These are phyloP conservation scores for Nylanderia fulva DNA, from an alignment of 1,140 invertebrate species.

Conservation along the genomic window DNA sequence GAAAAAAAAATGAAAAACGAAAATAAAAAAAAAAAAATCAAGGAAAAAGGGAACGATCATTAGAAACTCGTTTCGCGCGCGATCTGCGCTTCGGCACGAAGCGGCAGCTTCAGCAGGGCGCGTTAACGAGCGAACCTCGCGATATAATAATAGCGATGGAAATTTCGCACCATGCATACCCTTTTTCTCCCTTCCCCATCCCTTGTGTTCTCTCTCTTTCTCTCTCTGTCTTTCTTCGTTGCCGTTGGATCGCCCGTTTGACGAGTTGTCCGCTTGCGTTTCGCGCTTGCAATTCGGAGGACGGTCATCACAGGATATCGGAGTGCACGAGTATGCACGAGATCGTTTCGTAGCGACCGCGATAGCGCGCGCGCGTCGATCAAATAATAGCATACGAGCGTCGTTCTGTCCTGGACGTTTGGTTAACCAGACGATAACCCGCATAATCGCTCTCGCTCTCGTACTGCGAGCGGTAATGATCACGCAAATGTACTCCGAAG, in stretches of 20 bases:
- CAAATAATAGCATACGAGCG: slow-evolving; percentile 59
- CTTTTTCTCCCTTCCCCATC: too few species aligned
- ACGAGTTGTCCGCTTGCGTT: slow-evolving; percentile 42
- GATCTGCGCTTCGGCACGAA: slow-evolving; percentile 54
- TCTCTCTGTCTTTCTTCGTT: background rate
- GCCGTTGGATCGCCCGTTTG: slow-evolving; percentile 27
- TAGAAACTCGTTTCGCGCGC: slow-evolving; percentile 62
- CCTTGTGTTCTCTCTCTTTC: too few species aligned
- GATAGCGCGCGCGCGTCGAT: slow-evolving; percentile 34
- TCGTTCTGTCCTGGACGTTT: slow-evolving; percentile 51
- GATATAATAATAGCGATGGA: slow-evolving; percentile 54
- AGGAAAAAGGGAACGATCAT: slow-evolving; percentile 43
- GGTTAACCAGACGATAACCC: slow-evolving; percentile 69
- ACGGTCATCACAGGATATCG: background rate
- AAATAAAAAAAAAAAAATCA: background rate
- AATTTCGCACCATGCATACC: slow-evolving; percentile 42
- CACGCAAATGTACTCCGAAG: slow-evolving; percentile 54
- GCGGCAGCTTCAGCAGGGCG: slow-evolving; percentile 32
- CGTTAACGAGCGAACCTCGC: slow-evolving; percentile 52
- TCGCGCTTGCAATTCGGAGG: slow-evolving; percentile 47
- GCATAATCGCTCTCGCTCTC: slow-evolving; percentile 57
- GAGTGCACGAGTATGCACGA: slow-evolving; percentile 3
- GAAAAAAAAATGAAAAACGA: background rate
- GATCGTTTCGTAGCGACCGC: slow-evolving; percentile 32
- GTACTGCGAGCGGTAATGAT: slow-evolving; percentile 56